Percentiles rank a stretch among this genome's conserved stretches.
Evolutionary conservation across 2,888 invertebrate species (phyloP).

Genomic region (Heteropelma amictum): DNA sequence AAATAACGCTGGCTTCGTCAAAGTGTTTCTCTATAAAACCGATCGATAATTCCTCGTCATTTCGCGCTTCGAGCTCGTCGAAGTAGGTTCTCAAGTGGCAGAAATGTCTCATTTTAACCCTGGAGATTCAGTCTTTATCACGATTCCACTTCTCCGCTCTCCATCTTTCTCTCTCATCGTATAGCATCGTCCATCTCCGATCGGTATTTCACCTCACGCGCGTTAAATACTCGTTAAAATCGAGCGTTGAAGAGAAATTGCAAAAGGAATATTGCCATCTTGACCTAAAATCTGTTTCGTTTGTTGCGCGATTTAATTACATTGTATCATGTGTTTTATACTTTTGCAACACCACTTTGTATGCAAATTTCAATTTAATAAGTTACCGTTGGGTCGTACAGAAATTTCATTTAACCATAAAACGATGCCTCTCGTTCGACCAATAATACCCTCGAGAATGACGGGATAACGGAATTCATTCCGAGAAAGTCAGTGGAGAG

Average conservation of each 20-base stretch:
- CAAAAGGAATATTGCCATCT: no score
- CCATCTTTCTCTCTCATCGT: background rate
- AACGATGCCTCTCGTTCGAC: background rate
- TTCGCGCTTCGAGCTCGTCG: conserved; percentile 24
- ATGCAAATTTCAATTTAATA: background rate
- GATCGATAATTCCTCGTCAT: conserved; percentile 49
- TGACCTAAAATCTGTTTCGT: no score
- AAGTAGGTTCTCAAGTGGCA: conserved; percentile 16
- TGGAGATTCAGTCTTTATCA: conserved; percentile 37
- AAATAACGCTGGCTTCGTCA: conserved; percentile 24
- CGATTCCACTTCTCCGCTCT: conserved; percentile 2
- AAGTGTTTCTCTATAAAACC: background rate
- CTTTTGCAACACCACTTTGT: background rate
- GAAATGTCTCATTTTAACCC: conserved; percentile 8
- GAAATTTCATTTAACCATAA: background rate
- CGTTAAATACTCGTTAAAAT: no score
- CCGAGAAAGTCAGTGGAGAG: background rate
- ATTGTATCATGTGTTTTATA: no score
- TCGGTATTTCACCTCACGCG: conserved; percentile 15
- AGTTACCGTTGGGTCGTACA: no score
- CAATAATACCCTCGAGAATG: background rate
- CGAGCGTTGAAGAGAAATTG: no score
- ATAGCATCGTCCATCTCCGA: background rate
- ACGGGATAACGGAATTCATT: conserved; percentile 10
- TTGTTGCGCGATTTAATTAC: no score